Base-by-base conservation (phyloP, 2,888 invertebrate genomes). In the Chorisops tibialis region DNA sequence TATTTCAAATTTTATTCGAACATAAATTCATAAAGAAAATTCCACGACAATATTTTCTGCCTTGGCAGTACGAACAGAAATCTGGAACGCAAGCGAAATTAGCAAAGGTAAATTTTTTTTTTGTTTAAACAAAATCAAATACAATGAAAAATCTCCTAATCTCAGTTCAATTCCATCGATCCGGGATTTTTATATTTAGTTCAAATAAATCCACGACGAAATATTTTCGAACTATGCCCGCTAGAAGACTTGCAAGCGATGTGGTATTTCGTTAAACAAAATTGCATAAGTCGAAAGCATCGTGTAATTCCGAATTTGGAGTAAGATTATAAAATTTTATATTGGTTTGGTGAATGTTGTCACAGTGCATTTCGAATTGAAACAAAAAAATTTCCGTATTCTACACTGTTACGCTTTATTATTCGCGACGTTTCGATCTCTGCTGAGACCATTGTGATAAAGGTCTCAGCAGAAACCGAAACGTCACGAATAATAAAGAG, bases 301-400 rank as follows among this genome's bases (percentile, higher is more conserved):
- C 81, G 81, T 69, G 78, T 91, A 9, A 88, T 91, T 72, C 87
- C 88, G 11, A 82, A 84, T 73, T 71, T 91, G 65, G 91, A 91
- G 89, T 89, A 78, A 83, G 87, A 82, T 64, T 63, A 22, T 19
- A 37, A 19, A 18, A 4, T 30, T 45, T 50, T 38, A 2, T 18
- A 7, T 30, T 30, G n/a, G n/a, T 30, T 30, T 2, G 9, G 9
- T 30, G 1, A 30, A 30, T 30, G 9, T 30, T 24, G 35, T 30
- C n/a, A n/a, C n/a, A n/a, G n/a, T n/a, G n/a, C n/a, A n/a, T n/a
- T n/a, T n/a, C n/a, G n/a, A n/a, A n/a, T n/a, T n/a, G n/a, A n/a
- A n/a, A n/a, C n/a, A 16, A 45, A 19, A 22, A 3, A 45, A 19
- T 38, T 51, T 61, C 19, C 63, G n/a, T n/a, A 73, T 72, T 52